These are phyloP conservation scores for Nephila pilipes DNA, from an alignment of 1,140 invertebrate genomes.

Conservation along the genomic window DNA sequence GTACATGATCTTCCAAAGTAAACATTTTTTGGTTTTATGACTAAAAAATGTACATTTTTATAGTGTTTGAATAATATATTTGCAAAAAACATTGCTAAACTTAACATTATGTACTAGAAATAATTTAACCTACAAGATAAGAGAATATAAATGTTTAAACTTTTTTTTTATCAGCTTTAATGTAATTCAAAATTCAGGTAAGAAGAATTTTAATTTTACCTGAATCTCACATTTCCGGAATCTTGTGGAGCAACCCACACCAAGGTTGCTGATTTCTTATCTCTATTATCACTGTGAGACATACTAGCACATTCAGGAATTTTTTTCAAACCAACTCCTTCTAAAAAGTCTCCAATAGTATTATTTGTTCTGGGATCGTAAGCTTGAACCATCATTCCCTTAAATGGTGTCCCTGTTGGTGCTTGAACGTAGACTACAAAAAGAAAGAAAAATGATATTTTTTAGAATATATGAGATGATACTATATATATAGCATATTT, in stretches of 20 bases:
- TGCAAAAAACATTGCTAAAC: too few species aligned
- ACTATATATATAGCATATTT: too few species aligned
- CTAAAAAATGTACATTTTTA: too few species aligned
- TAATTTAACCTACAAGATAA: too few species aligned
- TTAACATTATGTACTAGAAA: neutral
- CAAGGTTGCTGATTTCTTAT: slow-evolving; percentile 87
- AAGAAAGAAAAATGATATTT: neutral
- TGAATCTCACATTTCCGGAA: slow-evolving; percentile 69
- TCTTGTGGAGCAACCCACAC: slow-evolving; percentile 88
- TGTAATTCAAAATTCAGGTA: too few species aligned
- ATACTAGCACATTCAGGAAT: slow-evolving; percentile 89
- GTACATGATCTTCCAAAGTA: too few species aligned
- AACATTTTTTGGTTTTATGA: too few species aligned
- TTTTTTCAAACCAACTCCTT: slow-evolving; percentile 87
- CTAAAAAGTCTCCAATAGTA: slow-evolving; percentile 86
- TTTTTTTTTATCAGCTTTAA: neutral
- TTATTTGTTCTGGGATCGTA: slow-evolving; percentile 86
- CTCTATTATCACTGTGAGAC: slow-evolving; percentile 89
- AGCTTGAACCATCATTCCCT: slow-evolving; percentile 91
- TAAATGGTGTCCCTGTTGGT: slow-evolving; percentile 82
- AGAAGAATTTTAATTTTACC: neutral
- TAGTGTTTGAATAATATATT: too few species aligned
- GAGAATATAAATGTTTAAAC: neutral
- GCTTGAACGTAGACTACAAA: slow-evolving; percentile 72
- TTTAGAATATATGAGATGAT: too few species aligned